Base-by-base conservation (phyloP, 2,113 vertebrate species). In the Saiga tatarica region DNA sequence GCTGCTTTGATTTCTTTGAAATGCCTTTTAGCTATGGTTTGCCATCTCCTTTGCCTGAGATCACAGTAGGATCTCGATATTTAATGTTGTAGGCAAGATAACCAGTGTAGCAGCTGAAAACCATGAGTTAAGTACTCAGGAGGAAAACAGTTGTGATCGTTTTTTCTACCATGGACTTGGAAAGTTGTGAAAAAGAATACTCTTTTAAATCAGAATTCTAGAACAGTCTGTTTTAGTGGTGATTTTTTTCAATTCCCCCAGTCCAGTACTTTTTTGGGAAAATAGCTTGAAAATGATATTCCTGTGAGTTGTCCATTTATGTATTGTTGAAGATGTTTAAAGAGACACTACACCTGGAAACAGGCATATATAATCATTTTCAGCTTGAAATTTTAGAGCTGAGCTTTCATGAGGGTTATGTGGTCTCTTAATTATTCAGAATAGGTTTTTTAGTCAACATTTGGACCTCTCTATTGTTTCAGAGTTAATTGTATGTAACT, bases 381-480 rank as follows among this genome's bases (percentile, higher is more conserved):
- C 67, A 96, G 23, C 33, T 64, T 88, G 57, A 47, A 88, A 81
- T 79, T 92, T 91, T 81, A 86, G 82, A 88, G 71, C 36, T 92
- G 57, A 95, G 52, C 26, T 87, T 96, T 76, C 39, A n/a, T 85
- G 7, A 53, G 45, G 25, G 28, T 79, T 96, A 59, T 79, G 26
- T 97, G 83, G 79, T 82, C 57, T 74, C 45, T 83, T 82, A 64
- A 71, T 88, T 97, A 86, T 64, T 87, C 52, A 89, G 59, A 89
- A 85, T 76, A 62, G 25, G 26, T 52, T 92, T 94, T 95, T 92
- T 17, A 94, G 84, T 95, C 60, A 97, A 55, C 15, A 81, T 50
- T 94, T 81, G 62, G 74, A 85, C 42, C 42, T 95, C 17, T 87
- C 30, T 79, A 14, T 78, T 74, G 67, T 28, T 62, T 88, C 87